Evolutionary conservation across 2,888 invertebrate species (phyloP), one percentile per base, ranked within the genome.

Genomic region (Gari tellinella): DNA sequence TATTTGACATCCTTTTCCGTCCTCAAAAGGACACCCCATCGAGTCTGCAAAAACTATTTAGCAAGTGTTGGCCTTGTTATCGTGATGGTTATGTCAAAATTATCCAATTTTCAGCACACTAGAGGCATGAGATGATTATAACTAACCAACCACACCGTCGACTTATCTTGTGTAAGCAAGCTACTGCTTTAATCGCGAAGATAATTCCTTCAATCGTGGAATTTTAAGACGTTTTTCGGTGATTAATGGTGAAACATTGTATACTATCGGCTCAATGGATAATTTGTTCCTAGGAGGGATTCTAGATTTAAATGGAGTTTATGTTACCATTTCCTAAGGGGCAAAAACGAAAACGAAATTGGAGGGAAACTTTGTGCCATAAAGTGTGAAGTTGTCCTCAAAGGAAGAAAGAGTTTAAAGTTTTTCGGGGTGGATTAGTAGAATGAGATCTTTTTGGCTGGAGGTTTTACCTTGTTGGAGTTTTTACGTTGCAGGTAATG

Each of bases 251-350:
- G 25, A 23, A 55, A 62, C 55, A 37, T 66, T 73, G 73, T 67
- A 64, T 63, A 62, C 72, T 66, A 72, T 81, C 64, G 45, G 62
- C 69, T 70, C 53, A 41, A 48, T 56, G 49, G 73, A 70, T 67
- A 74, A 81, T 82, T 80, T 75, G 77, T 77, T 77, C 80, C 72
- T 75, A 75, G 82, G 82, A 78, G 78, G 76, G 73, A 48, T 68
- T 56, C 43, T 48, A 70, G 46, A 56, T 49, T 53, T 72, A 57
- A 72, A 81, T 70, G 45, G 72, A 63, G 81, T 81, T 75, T 70
- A 48, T 46, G 21, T 56, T 53, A 23, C 63, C 48, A 73, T 76
- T 78, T 81, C 75, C 75, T 70, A 14, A 10, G 31, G 31, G 31
- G 5, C 5, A 31, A 31, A 31, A 31, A 31, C 31, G 31, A 31